Base-by-base conservation (phyloP, 2,888 invertebrate species). In the Amblyjoppa proteus region DNA sequence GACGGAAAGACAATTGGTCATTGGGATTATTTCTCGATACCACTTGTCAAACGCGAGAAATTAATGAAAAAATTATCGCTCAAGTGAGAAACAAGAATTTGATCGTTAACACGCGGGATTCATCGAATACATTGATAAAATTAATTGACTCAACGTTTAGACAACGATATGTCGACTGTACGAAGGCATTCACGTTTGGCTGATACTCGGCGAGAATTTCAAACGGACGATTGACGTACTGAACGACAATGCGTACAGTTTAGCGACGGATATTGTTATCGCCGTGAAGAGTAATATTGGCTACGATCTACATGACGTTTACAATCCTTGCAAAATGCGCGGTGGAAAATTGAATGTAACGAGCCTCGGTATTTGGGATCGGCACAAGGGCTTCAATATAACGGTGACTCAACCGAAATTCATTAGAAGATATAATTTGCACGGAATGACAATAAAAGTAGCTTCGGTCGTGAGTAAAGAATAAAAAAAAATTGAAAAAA, bases 271-370 rank as follows among this genome's bases (percentile, higher is more conserved):
- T 73, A 45, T 92, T 2, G 88, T 79, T 7, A 78, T 92, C 6
- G 89, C 89, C 20, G 84, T 90, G 64, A 81, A 86, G 11, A 74
- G 68, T 3, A n/a, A 34, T 7, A 58, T 64, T 41, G 85, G 85
- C 20, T 90, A 90, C 68, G 91, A 91, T 51, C 51, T 76, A 2
- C 87, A 90, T 66, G 92, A 92, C 20, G 85, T 90, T 74, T 92
- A 84, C 64, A 92, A 92, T 89, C 92, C 88, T 53, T 89, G 90
- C 38, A 91, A 91, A 78, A 88, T 88, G 70, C 87, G 90, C 1
- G 92, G 89, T 16, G 92, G 92, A 49, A 61, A 53, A 20, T 75
- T 92, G n/a, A 92, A 91, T 51, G 73, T 92, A n/a, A 92, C 91
- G 1, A 56, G 73, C 64, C 76, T 91, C 4, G 92, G 92, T 4